Evolutionary conservation across 2,797 vertebrate genomes (phyloP).

Genomic region (Toxotes lorentzi): DNA sequence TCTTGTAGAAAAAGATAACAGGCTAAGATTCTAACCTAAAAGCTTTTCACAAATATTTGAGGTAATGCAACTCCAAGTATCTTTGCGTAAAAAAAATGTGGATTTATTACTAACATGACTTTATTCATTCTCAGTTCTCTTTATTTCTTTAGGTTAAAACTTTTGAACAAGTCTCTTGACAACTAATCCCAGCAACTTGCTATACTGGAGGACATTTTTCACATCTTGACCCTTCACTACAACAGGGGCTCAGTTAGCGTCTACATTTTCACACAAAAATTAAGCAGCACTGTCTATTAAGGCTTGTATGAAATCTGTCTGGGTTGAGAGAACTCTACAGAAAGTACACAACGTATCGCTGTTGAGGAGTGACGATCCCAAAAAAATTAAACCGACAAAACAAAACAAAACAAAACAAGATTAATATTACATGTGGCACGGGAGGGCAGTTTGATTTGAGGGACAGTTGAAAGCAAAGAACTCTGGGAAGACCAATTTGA

Average conservation of each 20-base stretch:
- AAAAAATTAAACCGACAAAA: conserved; percentile 5
- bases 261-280: conserved; percentile 66
- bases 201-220: conserved; percentile 14
- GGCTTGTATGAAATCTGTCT: conserved; percentile 77
- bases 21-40: conserved; percentile 22
- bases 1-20: conserved; percentile 6
- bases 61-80: conserved; percentile 48
- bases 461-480: conserved; percentile 8
- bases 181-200: conserved; percentile 43
- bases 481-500: background rate
- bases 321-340: conserved; percentile 40
- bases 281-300: conserved; percentile 79
- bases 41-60: conserved; percentile 46
- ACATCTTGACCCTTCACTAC: conserved; percentile 29
- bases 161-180: conserved; percentile 35
- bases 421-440: conserved; percentile 47
- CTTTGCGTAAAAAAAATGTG: conserved; percentile 27
- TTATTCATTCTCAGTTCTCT: conserved; percentile 21
- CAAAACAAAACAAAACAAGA: conserved; percentile 13
- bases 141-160: conserved; percentile 26
- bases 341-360: conserved; percentile 19
- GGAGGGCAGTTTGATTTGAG: conserved; percentile 10
- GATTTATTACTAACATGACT: conserved; percentile 31
- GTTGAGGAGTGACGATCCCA: conserved; percentile 23
- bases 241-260: conserved; percentile 46